Evolutionary conservation across 2,888 invertebrate genomes (phyloP).

Genomic region (Merodon equestris): DNA sequence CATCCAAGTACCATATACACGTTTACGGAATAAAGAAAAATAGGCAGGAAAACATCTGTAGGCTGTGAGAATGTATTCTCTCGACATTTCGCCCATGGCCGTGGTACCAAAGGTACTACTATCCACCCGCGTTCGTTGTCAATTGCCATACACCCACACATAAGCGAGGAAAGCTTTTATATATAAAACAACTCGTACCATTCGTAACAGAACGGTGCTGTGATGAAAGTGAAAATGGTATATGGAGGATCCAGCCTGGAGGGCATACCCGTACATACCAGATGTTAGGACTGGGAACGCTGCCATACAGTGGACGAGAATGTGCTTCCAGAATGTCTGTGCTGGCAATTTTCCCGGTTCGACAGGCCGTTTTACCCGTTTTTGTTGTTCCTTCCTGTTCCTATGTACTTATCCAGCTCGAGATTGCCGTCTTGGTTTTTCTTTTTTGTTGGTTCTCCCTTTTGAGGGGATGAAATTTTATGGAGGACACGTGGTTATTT

Average conservation of each 20-base stretch:
- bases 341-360: slow-evolving; percentile 29
- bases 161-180: too few relatives aligned
- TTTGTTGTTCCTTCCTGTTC: slow-evolving; percentile 11
- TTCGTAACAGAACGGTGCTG: neutral
- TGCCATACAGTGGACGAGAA: slow-evolving; percentile 21
- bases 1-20: slow-evolving; percentile 4
- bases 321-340: slow-evolving; percentile 61
- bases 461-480: slow-evolving; percentile 17
- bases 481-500: slow-evolving; percentile 42
- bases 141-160: too few relatives aligned
- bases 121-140: too few relatives aligned
- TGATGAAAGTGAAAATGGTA: slow-evolving; percentile 26
- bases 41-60: neutral
- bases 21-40: too few relatives aligned
- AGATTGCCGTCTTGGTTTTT: neutral
- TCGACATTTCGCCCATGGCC: too few relatives aligned
- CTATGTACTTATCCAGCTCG: slow-evolving; percentile 16
- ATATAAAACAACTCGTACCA: too few relatives aligned
- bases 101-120: too few relatives aligned
- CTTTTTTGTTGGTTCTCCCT: too few relatives aligned
- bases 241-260: too few relatives aligned
- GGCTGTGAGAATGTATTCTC: slow-evolving; percentile 34
- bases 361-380: slow-evolving; percentile 16
- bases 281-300: neutral
- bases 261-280: too few relatives aligned